Conservation (phyloP, 2,888 invertebrate genomes). For the Diplolepis rosae region DNA sequence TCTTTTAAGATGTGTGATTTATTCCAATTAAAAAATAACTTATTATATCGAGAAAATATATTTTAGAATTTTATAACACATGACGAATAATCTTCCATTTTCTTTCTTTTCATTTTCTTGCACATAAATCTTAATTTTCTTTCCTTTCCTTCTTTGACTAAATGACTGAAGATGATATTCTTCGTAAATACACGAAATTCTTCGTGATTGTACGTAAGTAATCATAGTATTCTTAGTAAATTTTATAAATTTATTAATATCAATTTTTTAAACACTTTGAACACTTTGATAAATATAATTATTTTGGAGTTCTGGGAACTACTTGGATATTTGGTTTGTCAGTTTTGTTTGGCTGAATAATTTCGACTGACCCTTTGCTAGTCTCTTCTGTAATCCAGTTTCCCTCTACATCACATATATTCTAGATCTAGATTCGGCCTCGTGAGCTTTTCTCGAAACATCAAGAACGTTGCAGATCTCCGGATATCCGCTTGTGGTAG, state of each 20-base stretch:
- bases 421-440: conserved; percentile 30
- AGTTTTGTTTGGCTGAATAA: conserved; percentile 10
- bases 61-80: not conserved
- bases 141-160: conserved; percentile 21
- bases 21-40: no score
- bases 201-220: conserved; percentile 14
- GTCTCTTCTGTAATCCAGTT: conserved; percentile 18
- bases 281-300: no score
- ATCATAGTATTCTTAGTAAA: not conserved
- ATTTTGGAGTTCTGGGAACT: no score
- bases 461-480: conserved; percentile 53
- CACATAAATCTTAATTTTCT: conserved; percentile 24
- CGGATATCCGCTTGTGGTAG: conserved; percentile 58
- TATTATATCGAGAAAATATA: no score
- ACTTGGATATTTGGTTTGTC: no score
- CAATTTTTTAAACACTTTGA: no score
- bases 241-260: not conserved
- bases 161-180: conserved; percentile 3
- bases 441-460: conserved; percentile 55
- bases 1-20: no score
- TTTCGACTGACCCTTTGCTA: conserved; percentile 11
- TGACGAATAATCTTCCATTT: not conserved
- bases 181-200: not conserved
- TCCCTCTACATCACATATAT: conserved; percentile 8
- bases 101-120: not conserved